Base-by-base conservation (phyloP, 2,797 vertebrate species). In the Myripristis murdjan region DNA sequence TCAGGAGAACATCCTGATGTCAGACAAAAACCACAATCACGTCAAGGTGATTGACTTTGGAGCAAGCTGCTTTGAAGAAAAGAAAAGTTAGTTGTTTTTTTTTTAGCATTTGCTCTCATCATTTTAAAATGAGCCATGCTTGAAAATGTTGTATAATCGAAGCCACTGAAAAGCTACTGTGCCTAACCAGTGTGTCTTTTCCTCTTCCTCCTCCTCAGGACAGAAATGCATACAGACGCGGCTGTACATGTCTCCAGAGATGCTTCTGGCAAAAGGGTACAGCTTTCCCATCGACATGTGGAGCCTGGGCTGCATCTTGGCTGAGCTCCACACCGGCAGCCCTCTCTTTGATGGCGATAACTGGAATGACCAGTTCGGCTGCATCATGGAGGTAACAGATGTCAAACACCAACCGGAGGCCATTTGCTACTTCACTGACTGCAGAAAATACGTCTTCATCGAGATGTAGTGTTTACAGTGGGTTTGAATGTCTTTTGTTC, bases 31-130 rank as follows among this genome's bases (percentile, higher is more conserved):
- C 26, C 92, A 94, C 77, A 87, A 93, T 54, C 94, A 93, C 49
- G 92, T 96, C 68, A 96, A 96, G 87, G 95, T 97, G 70, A 95
- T 95, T 65, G 96, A 97, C 84, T 96, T 96, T 85, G 96, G 95
- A 77, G 96, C 95, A 68, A 96, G 96, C 83, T 96, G 95, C 87
- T 96, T 95, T 52, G 94, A 95, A 79, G 87, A 95, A 68, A 92
- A 96, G 86, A 95, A 92, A 94, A 93, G 95, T 96, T 87, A 89
- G 83, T n/a, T n/a, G n/a, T n/a, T n/a, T n/a, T 80, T 24, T 49
- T 16, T 54, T 15, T 48, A 44, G 18, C 6, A 18, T 41, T 22
- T n/a, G n/a, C n/a, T 28, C 65, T 35, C 15, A 20, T 12, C 22
- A 51, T 51, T 24, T 15, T 24, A 24, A 5, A 49, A 9, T 9